Evolutionary conservation across 2,888 invertebrate species (phyloP).

Genomic region (Nemotelus nigrinus): DNA sequence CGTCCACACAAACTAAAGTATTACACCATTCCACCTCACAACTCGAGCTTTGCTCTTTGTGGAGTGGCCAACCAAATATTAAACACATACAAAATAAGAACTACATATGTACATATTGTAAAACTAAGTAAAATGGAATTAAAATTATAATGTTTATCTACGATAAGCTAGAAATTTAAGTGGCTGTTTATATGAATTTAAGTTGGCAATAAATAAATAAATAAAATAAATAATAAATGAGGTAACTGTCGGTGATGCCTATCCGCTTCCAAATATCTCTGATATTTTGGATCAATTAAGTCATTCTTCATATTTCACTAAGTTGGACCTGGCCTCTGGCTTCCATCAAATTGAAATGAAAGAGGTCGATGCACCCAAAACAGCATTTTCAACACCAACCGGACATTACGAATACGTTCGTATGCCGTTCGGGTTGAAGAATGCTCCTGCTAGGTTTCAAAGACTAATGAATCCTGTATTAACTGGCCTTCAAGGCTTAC

Average conservation of each 20-base stretch:
- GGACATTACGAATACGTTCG: slow-evolving; percentile 47
- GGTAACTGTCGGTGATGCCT: slow-evolving; percentile 44
- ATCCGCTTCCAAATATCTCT: slow-evolving; percentile 44
- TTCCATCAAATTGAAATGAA: slow-evolving; percentile 50
- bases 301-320: slow-evolving; percentile 47
- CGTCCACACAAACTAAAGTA: no score
- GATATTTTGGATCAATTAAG: slow-evolving; percentile 52
- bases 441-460: slow-evolving; percentile 61
- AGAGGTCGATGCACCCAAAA: slow-evolving; percentile 45
- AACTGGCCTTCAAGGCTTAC: slow-evolving; percentile 56
- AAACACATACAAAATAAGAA: no score
- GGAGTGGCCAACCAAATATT: no score
- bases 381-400: slow-evolving; percentile 47
- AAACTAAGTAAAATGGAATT: no score
- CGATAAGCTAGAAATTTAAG: no score
- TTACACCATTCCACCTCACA: no score
- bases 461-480: slow-evolving; percentile 59
- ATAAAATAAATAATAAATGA: no score
- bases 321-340: slow-evolving; percentile 49
- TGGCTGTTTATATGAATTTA: no score
- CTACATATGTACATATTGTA: no score
- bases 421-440: slow-evolving; percentile 61
- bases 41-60: no score
- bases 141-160: no score
- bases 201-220: no score